phyloP scores from a whole-genome alignment of 2,113 vertebrate genomes.

The Petrocephalus microphthalmus region DNA sequence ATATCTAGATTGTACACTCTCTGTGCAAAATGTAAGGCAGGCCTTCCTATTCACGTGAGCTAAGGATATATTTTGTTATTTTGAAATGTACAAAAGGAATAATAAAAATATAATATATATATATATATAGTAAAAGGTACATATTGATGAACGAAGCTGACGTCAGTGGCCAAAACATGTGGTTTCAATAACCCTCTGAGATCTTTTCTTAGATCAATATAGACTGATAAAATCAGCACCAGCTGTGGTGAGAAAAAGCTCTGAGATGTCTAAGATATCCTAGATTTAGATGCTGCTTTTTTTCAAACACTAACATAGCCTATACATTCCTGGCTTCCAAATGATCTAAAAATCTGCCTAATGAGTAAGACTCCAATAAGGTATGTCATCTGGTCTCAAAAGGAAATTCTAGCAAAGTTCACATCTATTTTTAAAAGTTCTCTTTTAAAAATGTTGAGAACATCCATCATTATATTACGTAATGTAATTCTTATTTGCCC shows the following conservation, averaged over 20 bases:
- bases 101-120: not conserved
- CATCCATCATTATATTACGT: not conserved
- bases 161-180: not conserved
- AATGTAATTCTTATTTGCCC: conserved; percentile 10
- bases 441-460: not conserved
- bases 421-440: conserved; percentile 12
- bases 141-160: not conserved
- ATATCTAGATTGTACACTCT: not conserved
- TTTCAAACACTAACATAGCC: not conserved
- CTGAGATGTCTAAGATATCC: not conserved
- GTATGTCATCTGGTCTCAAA: not conserved
- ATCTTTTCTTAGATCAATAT: not conserved
- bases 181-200: not conserved
- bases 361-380: not conserved
- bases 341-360: not conserved
- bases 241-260: not conserved
- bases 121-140: not conserved
- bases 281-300: not conserved
- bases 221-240: not conserved
- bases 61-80: not conserved
- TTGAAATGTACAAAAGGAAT: not conserved
- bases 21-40: not conserved
- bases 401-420: not conserved
- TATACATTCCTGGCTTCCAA: not conserved
- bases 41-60: not conserved